Evolutionary conservation across 2,113 vertebrate genomes (phyloP).

Genomic region (Sceloporus undulatus): DNA sequence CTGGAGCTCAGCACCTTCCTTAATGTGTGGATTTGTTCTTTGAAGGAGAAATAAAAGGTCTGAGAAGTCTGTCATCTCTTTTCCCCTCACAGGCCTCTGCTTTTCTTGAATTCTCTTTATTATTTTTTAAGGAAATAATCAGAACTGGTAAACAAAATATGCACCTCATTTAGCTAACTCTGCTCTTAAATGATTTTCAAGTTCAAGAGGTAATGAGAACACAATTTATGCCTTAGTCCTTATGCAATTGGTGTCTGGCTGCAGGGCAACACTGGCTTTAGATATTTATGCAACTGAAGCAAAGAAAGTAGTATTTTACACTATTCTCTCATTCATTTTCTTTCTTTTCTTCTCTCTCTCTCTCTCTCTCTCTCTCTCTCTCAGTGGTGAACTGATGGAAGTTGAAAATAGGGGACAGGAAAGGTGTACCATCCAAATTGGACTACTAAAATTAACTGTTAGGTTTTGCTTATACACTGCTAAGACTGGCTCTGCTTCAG

Average conservation of each 20-base stretch:
- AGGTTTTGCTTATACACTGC: neutral
- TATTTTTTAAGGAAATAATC: neutral
- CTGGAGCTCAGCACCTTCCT: neutral
- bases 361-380: too few species aligned
- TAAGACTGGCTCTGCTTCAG: too few species aligned
- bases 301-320: neutral
- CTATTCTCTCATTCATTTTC: neutral
- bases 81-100: neutral
- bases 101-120: neutral
- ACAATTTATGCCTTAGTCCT: neutral
- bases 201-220: neutral
- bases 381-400: neutral
- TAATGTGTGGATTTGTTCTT: neutral
- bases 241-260: neutral
- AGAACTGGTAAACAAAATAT: neutral
- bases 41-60: neutral
- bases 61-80: neutral
- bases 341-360: too few species aligned
- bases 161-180: neutral
- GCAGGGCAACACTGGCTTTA: neutral
- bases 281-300: neutral
- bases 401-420: neutral
- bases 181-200: neutral
- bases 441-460: neutral
- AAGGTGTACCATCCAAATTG: too few species aligned